Evolutionary conservation across 2,797 vertebrate species (phyloP), one percentile per base, ranked within the genome.

Genomic region (Oophaga sylvatica): DNA sequence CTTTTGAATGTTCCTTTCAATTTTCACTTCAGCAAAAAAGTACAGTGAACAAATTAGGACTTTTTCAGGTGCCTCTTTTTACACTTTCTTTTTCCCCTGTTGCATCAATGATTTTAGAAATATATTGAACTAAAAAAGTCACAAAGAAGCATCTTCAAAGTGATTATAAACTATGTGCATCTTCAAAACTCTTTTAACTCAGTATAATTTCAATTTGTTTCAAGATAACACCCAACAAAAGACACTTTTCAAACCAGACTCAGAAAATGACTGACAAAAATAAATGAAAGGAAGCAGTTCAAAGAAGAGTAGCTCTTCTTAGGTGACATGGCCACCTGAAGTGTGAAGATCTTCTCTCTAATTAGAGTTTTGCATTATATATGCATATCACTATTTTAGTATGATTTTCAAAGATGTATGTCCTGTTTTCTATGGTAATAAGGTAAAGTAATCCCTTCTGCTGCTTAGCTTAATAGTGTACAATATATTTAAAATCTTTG

Each of bases 311-410:
- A 92, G 83, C 87, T 90, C 89, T 91, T 92, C 90, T 90, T 89
- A 86, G 87, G 90, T 90, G 83, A 87, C 65, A 79, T 75, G 81
- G 29, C 79, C 89, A 92, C 88, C 85, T 90, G 89, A 90, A 87
- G 91, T 90, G 90, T n/a, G 83, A 90, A 71, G 85, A 90, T 91
- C 91, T 90, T 88, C 84, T 70, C 71, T 90, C 92, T 93, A 92
- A 92, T 94, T 93, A 90, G 62, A 85, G 59, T 70, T 77, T 56
- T 89, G 48, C 91, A 87, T 90, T 91, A 93, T 92, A 93, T 91
- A 91, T 91, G 93, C 92, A 93, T 91, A 91, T 91, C 88, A 87
- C 86, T 84, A 81, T 89, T 87, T 90, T 80, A 91, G 90, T 90
- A 89, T 89, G 84, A 87, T 71, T 71, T 88, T 70, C 76, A 85